Conservation (phyloP, 2,113 vertebrate genomes). For the Trichechus manatus region DNA sequence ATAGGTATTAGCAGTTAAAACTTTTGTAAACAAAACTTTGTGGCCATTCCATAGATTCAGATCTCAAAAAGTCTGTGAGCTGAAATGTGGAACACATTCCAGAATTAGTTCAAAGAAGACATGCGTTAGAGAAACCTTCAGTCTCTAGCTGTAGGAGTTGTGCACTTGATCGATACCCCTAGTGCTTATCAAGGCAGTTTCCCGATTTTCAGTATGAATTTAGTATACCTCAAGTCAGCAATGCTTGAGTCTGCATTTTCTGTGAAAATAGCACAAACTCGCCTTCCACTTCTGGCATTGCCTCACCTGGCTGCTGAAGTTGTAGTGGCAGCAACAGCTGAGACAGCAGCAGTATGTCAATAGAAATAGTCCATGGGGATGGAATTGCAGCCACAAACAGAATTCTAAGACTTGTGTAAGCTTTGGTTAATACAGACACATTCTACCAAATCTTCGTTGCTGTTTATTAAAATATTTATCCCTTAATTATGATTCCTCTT, state of each 20-base stretch:
- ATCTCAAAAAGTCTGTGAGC: background rate
- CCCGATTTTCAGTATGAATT: background rate
- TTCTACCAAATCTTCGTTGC: background rate
- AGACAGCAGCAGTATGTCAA: background rate
- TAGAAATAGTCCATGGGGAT: background rate
- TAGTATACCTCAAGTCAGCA: background rate
- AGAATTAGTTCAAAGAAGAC: background rate
- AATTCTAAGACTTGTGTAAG: background rate
- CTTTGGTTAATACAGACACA: background rate
- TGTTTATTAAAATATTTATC: background rate
- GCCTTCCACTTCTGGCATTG: background rate
- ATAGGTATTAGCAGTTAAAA: background rate
- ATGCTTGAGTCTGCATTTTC: conserved; percentile 18
- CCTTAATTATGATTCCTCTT: background rate
- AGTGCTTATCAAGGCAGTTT: background rate
- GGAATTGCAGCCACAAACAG: background rate
- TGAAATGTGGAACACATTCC: background rate
- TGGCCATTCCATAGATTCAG: background rate
- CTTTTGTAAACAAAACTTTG: background rate
- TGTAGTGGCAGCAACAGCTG: background rate
- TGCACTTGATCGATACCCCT: background rate
- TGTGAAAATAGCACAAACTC: conserved; percentile 46
- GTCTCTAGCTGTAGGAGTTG: background rate
- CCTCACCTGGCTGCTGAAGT: background rate
- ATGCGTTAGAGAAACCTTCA: background rate